Percentiles rank a stretch among this genome's conserved stretches.
Conservation (phyloP, 1,140 invertebrate genomes). For the Aphaenogaster ashmeadi region DNA sequence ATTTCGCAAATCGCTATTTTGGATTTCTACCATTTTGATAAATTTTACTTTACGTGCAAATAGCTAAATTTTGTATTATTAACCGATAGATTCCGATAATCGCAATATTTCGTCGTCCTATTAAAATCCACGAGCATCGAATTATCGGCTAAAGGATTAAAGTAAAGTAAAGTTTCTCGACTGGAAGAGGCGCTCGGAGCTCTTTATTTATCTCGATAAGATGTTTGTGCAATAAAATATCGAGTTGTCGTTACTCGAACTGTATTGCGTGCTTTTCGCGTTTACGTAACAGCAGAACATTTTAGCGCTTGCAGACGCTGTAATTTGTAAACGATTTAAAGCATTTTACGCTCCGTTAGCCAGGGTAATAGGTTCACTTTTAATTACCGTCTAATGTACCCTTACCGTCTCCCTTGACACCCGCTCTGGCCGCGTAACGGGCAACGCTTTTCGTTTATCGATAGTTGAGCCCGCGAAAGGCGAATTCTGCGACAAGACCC, state of each 20-base stretch:
- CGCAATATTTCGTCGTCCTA: too few relatives aligned
- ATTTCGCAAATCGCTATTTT: conserved; percentile 1
- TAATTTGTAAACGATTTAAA: conserved; percentile 72
- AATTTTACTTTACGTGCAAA: background rate
- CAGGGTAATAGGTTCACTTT: conserved; percentile 68
- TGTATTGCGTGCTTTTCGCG: background rate
- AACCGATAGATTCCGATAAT: background rate
- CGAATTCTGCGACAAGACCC: conserved; percentile 12
- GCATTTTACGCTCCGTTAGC: conserved; percentile 41
- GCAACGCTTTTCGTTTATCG: conserved; percentile 50
- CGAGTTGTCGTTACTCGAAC: background rate
- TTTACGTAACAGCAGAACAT: conserved; percentile 52
- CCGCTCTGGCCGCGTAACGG: conserved; percentile 11
- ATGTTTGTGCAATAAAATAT: conserved; percentile 24
- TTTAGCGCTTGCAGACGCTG: conserved; percentile 53
- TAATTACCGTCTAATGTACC: conserved; percentile 68
- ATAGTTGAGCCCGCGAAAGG: conserved; percentile 11
- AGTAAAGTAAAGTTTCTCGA: background rate
- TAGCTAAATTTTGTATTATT: background rate
- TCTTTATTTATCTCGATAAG: background rate
- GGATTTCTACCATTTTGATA: background rate
- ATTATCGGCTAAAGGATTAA: conserved; percentile 11
- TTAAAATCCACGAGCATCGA: background rate
- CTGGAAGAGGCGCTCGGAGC: background rate
- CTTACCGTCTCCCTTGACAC: conserved; percentile 47